phyloP scores from a whole-genome alignment of 30 jellyfish, hydroid and myxozoan species.

The Calvadosia cruxmelitensis region DNA sequence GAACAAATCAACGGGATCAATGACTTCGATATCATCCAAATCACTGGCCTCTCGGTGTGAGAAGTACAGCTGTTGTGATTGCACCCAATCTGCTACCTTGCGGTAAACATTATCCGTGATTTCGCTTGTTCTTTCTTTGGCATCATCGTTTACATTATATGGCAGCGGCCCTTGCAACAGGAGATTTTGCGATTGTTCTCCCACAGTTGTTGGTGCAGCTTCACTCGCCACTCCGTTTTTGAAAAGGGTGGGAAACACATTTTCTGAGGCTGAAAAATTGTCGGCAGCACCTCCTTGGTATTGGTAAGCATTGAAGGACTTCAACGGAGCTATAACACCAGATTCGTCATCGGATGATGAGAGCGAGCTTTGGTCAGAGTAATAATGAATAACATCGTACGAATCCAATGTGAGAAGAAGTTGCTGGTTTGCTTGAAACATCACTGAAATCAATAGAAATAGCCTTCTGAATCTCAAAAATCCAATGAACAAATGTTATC shows the following conservation, averaged over 20 bases:
- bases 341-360: neutral
- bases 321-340: neutral
- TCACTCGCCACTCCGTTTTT: constrained; percentile 42
- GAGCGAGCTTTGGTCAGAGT: neutral
- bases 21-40: constrained; percentile 85
- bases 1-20: constrained; percentile 94
- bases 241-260: constrained; percentile 66
- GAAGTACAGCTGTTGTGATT: constrained; percentile 68
- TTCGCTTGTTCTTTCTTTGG: constrained; percentile 4
- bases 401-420: neutral
- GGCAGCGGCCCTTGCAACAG: constrained; percentile 28
- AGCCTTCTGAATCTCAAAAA: too few relatives aligned
- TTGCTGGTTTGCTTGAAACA: neutral
- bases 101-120: constrained; percentile 29
- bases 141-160: constrained; percentile 6
- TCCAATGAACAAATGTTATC: too few relatives aligned
- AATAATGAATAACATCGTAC: neutral
- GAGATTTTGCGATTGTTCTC: constrained; percentile 8
- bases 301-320: neutral
- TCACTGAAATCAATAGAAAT: too few relatives aligned
- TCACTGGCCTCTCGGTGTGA: constrained; percentile 40
- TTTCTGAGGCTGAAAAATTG: constrained; percentile 65
- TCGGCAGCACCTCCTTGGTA: constrained; percentile 14
- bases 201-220: constrained; percentile 31
- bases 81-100: constrained; percentile 83